phyloP scores from a whole-genome alignment of 1,140 invertebrate genomes.

The Drosophila albomicans region DNA sequence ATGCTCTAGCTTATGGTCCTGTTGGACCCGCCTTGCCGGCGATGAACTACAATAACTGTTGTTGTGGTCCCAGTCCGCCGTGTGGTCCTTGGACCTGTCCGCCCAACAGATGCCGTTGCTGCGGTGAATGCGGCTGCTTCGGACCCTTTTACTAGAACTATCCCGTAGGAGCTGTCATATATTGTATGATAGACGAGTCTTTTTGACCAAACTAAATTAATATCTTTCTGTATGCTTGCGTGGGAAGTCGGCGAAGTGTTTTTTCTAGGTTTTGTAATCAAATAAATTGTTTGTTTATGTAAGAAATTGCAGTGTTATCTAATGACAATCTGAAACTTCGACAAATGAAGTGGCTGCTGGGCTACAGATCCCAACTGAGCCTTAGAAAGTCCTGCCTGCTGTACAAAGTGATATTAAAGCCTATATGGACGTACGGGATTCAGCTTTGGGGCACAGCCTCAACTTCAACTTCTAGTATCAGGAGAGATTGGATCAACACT shows the following conservation, averaged over 20 bases:
- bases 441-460: too few relatives aligned
- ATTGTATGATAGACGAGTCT: neutral
- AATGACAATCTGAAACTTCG: neutral
- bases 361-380: too few relatives aligned
- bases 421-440: too few relatives aligned
- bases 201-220: neutral
- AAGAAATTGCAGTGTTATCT: neutral
- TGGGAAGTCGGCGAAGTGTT: conserved; percentile 27
- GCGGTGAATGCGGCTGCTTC: conserved; percentile 62
- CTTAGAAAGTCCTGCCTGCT: too few relatives aligned
- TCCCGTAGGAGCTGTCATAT: neutral
- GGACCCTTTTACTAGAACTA: conserved; percentile 61
- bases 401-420: too few relatives aligned
- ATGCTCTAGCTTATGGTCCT: conserved; percentile 63
- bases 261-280: conserved; percentile 16
- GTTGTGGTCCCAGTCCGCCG: conserved; percentile 63
- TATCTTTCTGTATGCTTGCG: conserved; percentile 17
- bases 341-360: too few relatives aligned
- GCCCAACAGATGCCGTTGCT: conserved; percentile 61
- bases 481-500: too few relatives aligned
- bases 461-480: too few relatives aligned
- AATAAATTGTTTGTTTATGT: conserved; percentile 15
- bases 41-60: conserved; percentile 67
- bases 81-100: conserved; percentile 74
- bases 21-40: conserved; percentile 69